Evolutionary conservation across 2,113 vertebrate species (phyloP).

Genomic region (Chaenocephalus aceratus): DNA sequence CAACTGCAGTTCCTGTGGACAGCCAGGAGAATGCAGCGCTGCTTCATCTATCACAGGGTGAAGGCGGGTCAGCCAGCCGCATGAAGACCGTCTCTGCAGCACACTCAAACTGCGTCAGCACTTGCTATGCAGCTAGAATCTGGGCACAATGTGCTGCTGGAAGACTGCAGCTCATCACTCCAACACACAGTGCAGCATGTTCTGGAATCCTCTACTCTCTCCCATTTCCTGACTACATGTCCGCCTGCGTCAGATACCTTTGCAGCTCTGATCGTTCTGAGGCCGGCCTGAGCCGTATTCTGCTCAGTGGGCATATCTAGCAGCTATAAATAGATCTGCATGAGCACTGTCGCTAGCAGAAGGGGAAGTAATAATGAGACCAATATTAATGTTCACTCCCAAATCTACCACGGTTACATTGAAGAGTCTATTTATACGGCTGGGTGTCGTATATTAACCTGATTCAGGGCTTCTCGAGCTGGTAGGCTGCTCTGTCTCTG

Average conservation of each 20-base stretch:
- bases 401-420: conserved; percentile 54
- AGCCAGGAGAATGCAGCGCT: conserved; percentile 75
- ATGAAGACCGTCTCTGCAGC: conserved; percentile 81
- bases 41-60: conserved; percentile 58
- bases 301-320: conserved; percentile 75
- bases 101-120: conserved; percentile 84
- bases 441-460: conserved; percentile 78
- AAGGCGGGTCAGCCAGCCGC: conserved; percentile 81
- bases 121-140: conserved; percentile 82
- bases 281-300: conserved; percentile 67
- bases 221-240: conserved; percentile 44
- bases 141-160: conserved; percentile 66
- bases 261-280: conserved; percentile 48
- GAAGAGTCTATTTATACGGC: conserved; percentile 19
- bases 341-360: conserved; percentile 68
- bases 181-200: conserved; percentile 56
- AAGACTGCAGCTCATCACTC: conserved; percentile 75
- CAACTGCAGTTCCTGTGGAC: conserved; percentile 48
- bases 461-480: conserved; percentile 85
- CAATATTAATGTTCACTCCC: conserved; percentile 61
- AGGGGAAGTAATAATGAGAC: conserved; percentile 66
- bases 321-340: conserved; percentile 80
- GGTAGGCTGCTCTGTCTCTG: conserved; percentile 90
- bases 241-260: conserved; percentile 62
- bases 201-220: conserved; percentile 43